Evolutionary conservation across 2,113 vertebrate species (phyloP), one percentile per base, ranked within the genome.

Genomic region (Petrocephalus zakoni): DNA sequence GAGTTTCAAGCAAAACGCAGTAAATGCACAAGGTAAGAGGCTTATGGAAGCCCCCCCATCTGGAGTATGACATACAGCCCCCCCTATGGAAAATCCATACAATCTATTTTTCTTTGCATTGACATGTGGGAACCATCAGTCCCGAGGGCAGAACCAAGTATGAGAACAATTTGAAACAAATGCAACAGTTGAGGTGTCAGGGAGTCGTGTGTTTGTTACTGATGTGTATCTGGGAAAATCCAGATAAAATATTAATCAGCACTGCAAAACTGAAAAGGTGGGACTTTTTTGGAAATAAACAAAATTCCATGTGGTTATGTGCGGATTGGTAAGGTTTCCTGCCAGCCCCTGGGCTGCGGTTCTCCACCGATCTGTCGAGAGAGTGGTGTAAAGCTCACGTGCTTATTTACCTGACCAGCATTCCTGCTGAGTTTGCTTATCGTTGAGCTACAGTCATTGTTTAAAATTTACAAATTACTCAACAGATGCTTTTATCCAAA

Each of bases 111-210:
- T 25, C 34, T 53, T 64, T 51, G 22, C 37, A 10, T 34, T 34
- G 52, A 52, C 89, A 87, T 87, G 21, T 89, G 86, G 86, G 11
- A 83, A 46, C 72, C 72, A 64, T 49, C 86, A 87, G 86, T 82
- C 25, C 7, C 21, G 37, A 75, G 29, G 17, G 55, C 52, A 29
- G 15, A 56, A 51, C 78, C 46, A 87, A 68, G 47, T 42, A 42
- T 87, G 56, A 87, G 25, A 13, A 34, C 86, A 52, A 61, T 83
- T 61, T 56, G 15, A 84, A 84, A 89, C 29, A 68, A 56, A 25
- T 29, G 0, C 21, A 52, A n/a, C 52, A 61, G 42, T 9, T 29
- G 64, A 46, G 58, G n/a, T 29, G 68, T 78, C 64, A 15, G 34
- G 25, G 25, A 47, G 7, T 61, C 25, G 25, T 81, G 4, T 61